A percentile compares a stretch with the other conserved stretches of the same genome.
Evolutionary conservation across 2,113 vertebrate species (phyloP).

Genomic region (Mormoops blainvillei): DNA sequence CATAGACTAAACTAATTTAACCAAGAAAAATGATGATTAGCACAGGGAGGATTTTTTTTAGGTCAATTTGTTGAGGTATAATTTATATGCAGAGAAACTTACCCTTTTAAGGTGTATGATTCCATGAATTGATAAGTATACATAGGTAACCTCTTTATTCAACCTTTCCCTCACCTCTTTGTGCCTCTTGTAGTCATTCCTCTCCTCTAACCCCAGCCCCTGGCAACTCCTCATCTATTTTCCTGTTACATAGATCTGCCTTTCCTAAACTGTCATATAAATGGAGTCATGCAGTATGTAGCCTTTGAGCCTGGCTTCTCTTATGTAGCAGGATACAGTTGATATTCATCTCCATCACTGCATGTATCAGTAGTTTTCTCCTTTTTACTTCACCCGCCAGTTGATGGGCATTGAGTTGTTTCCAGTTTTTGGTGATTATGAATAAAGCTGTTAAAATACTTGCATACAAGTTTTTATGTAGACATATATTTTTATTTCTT

Average conservation of each 20-base stretch:
- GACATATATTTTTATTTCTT: not conserved
- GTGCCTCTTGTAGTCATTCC: not conserved
- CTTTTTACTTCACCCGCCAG: not conserved
- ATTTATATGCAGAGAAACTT: too few relatives aligned
- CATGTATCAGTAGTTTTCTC: not conserved
- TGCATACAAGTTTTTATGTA: not conserved
- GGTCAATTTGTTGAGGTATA: not conserved
- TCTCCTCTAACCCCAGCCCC: not conserved
- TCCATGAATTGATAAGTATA: not conserved
- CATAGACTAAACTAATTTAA: not conserved
- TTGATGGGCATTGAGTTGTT: not conserved
- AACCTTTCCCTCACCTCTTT: not conserved
- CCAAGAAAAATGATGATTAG: conserved; percentile 7
- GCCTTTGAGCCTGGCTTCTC: not conserved
- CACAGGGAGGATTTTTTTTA: not conserved
- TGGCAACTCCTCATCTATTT: not conserved
- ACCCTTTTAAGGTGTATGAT: not conserved
- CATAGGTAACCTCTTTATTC: not conserved
- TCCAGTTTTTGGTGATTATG: not conserved
- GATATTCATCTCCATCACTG: not conserved
- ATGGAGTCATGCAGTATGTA: not conserved
- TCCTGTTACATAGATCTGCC: not conserved
- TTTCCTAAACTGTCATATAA: not conserved
- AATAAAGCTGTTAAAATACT: not conserved
- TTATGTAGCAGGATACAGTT: not conserved